Base-by-base conservation (phyloP, 1,140 invertebrate species). In the Battus philenor region DNA sequence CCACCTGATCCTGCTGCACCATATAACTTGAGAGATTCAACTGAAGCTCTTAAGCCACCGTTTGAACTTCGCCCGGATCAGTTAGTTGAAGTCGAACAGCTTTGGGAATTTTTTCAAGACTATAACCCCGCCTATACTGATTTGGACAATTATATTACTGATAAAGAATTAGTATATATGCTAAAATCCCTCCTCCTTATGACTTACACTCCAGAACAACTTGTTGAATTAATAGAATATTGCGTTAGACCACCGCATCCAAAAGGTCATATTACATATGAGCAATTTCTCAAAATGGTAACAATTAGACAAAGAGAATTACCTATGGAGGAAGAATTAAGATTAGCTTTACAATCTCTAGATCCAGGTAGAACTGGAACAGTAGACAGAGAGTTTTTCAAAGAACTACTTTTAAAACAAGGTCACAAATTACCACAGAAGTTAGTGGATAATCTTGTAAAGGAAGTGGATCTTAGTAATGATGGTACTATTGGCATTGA, bases 141-240 rank as follows among this genome's bases (percentile, higher is more conserved):
- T 44, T 61, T 85, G 30, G 52, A 75, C 41, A 62, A 64, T 15
- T 79, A 67, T 39, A 77, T 85, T 22, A 85, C 81, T 13, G 67
- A 68, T 56, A 78, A 74, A 65, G 81, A 85, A 60, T 51, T 85
- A 33, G 26, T 75, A 27, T 85, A 81, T 38, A 81, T 85, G 81
- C 48, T 85, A 38, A 82, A 85, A 56, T 47, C 46, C 26, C 55
- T 85, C 18, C 44, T 82, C 15, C 48, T 85, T 20, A 74, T 78
- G 71, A 76, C 81, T 1, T 60, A 65, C 33, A 85, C 78, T 13
- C 54, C 55, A 9, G 81, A 85, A 50, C 81, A 85, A 54, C 30
- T 85, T 3, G 56, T 69, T 44, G 78, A 85, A 51, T 44, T 85
- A 12, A 71, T 82, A 44, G 60, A 49, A 1, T 85, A 34, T 50